Evolutionary conservation across 2,797 vertebrate species (phyloP).

Genomic region (Pteronotus mesoamericanus): DNA sequence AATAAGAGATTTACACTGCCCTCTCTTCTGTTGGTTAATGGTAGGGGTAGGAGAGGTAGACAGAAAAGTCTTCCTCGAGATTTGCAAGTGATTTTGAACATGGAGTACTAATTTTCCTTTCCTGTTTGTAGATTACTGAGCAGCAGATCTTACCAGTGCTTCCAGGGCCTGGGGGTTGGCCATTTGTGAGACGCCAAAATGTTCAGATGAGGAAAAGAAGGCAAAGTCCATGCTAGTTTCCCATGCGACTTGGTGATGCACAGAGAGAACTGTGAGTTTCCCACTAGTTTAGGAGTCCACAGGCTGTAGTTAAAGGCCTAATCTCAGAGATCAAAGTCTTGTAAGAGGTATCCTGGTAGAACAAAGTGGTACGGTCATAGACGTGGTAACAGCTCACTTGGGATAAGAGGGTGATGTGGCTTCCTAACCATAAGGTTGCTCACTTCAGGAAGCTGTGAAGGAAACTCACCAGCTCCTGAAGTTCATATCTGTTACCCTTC

Average conservation of each 20-base stretch:
- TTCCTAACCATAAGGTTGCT: not conserved
- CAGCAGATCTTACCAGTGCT: not conserved
- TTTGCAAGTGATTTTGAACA: not conserved
- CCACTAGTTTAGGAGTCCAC: not conserved
- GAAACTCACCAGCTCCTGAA: not conserved
- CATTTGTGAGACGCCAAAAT: not conserved
- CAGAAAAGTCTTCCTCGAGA: not conserved
- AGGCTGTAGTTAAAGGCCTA: not conserved
- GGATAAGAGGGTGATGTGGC: not conserved
- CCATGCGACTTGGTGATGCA: rapidly evolving
- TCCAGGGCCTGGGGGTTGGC: not conserved
- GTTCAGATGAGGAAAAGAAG: not conserved
- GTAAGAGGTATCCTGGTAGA: not conserved
- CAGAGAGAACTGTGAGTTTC: not conserved
- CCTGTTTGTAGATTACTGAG: not conserved
- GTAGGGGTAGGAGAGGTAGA: not conserved
- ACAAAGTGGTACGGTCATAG: not conserved
- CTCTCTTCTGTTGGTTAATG: not conserved
- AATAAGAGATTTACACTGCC: not conserved
- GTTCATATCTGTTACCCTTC: not conserved
- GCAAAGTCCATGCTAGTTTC: not conserved
- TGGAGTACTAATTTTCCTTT: not conserved
- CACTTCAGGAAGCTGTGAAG: not conserved
- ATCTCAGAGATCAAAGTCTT: not conserved
- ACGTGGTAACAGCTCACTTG: not conserved